These are phyloP conservation scores for Coilia nasus DNA, from an alignment of 2,797 vertebrate species.

Conservation along the genomic window DNA sequence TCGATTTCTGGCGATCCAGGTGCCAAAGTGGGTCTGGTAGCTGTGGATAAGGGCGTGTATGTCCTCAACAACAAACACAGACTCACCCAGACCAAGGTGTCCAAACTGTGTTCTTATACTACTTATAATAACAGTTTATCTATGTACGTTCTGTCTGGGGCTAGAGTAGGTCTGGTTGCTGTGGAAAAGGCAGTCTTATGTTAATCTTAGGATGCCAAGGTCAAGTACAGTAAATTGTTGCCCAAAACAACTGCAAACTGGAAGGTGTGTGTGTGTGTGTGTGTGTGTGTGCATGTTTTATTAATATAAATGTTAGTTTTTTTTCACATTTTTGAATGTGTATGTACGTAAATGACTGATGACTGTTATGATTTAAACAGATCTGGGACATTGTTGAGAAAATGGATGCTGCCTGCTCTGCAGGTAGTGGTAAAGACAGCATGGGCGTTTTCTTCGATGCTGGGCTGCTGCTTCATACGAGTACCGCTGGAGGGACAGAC, in stretches of 20 bases:
- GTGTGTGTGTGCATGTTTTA: too few species aligned
- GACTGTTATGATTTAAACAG: conserved; percentile 58
- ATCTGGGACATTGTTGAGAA: conserved; percentile 82
- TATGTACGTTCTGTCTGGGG: too few species aligned
- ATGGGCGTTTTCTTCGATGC: conserved; percentile 83
- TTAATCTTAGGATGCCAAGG: too few species aligned
- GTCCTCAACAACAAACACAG: conserved; percentile 82
- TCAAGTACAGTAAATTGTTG: too few species aligned
- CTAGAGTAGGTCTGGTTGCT: too few species aligned
- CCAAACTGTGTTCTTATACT: not conserved
- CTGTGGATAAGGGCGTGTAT: conserved; percentile 84
- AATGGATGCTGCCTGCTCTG: conserved; percentile 82
- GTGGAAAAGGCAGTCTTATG: too few species aligned
- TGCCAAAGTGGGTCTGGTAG: conserved; percentile 81
- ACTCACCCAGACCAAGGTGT: conserved; percentile 81
- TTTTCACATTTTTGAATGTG: not conserved
- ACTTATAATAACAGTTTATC: not conserved
- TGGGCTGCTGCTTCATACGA: conserved; percentile 77
- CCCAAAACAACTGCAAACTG: not conserved
- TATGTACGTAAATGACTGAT: not conserved
- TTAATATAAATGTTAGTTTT: too few species aligned
- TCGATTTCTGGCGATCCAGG: conserved; percentile 75
- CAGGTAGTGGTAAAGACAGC: conserved; percentile 79
- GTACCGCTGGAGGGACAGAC: conserved; percentile 31
- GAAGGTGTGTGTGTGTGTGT: too few species aligned